phyloP scores from a whole-genome alignment of 1,140 invertebrate genomes.

The Heterodera schachtii region DNA sequence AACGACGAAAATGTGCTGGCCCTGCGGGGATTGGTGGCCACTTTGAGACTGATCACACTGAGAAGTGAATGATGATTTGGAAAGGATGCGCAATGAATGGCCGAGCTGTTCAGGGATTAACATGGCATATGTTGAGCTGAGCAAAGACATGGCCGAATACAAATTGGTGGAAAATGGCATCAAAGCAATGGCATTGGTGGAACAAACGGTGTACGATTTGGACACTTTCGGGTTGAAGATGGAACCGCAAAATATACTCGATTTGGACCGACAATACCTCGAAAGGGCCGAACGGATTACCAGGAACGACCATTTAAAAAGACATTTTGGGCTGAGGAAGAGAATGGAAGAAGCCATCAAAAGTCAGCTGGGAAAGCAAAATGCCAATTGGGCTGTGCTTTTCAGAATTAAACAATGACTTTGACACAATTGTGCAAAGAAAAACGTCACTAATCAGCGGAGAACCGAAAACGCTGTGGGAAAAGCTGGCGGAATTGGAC shows the following conservation, averaged over 20 bases:
- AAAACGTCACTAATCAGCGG: neutral
- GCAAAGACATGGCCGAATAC: neutral
- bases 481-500: neutral
- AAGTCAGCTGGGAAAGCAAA: neutral
- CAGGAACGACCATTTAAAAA: neutral
- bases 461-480: neutral
- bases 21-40: neutral
- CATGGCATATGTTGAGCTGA: neutral
- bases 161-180: neutral
- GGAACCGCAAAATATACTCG: neutral
- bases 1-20: neutral
- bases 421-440: neutral
- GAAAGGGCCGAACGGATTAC: neutral
- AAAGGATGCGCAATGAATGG: neutral
- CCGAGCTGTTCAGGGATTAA: neutral
- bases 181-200: neutral
- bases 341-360: neutral
- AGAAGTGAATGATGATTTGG: neutral
- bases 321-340: neutral
- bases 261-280: neutral
- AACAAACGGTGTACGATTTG: slow-evolving; percentile 1
- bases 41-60: neutral
- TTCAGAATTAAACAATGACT: neutral
- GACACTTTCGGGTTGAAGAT: neutral
- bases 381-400: neutral